phyloP scores from a whole-genome alignment of 1,140 invertebrate species.

The Microplitis mediator region DNA sequence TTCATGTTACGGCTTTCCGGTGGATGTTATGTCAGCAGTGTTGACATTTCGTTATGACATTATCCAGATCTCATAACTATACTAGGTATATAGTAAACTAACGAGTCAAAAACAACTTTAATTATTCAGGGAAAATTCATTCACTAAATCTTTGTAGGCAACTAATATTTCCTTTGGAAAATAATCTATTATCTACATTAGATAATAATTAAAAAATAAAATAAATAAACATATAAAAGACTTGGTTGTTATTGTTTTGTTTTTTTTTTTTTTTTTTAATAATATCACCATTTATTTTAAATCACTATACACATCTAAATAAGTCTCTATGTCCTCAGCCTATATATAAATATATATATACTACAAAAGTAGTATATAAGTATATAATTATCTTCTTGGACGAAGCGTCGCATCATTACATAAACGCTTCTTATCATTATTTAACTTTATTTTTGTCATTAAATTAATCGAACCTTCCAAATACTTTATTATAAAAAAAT shows the following conservation, averaged over 20 bases:
- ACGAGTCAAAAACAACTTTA: background rate
- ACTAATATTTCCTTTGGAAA: background rate
- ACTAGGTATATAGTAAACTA: background rate
- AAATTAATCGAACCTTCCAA: constrained; percentile 9
- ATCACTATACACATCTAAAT: constrained; percentile 52
- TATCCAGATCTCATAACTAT: constrained; percentile 41
- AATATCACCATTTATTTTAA: constrained; percentile 59
- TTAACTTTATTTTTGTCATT: constrained; percentile 7
- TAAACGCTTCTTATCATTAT: background rate
- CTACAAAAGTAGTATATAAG: too few relatives aligned
- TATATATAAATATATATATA: background rate
- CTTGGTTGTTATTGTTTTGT: too few relatives aligned
- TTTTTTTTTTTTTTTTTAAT: constrained; percentile 41
- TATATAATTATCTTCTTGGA: background rate
- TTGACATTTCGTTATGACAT: constrained; percentile 48
- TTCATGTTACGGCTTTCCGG: constrained; percentile 29
- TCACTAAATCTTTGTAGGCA: background rate
- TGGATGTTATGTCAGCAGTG: constrained; percentile 39
- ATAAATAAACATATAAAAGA: constrained; percentile 17
- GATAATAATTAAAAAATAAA: background rate
- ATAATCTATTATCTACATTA: background rate
- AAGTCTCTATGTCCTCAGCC: constrained; percentile 1
- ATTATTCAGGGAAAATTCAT: background rate
- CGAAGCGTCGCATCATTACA: background rate
- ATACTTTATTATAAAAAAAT: constrained; percentile 36